A percentile compares a stretch with the other conserved stretches of the same genome.
Conservation (phyloP, 1,140 invertebrate genomes). For the Heterodera schachtii region DNA sequence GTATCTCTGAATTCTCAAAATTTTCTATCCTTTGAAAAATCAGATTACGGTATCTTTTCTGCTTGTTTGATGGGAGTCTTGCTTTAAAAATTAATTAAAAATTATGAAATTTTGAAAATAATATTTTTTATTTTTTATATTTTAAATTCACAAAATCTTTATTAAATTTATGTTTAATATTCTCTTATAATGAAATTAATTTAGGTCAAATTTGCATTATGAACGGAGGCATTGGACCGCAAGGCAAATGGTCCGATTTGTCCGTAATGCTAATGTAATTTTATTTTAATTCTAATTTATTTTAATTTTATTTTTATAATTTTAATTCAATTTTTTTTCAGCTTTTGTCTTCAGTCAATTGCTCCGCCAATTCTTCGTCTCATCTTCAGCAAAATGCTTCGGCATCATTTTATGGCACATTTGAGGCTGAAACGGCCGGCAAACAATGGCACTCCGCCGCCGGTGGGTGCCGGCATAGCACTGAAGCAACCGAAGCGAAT, state of each 20-base stretch:
- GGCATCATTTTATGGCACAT: neutral
- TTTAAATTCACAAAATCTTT: no score
- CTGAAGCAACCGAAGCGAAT: no score
- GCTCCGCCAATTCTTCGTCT: conserved; percentile 25
- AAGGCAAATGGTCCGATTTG: conserved; percentile 22
- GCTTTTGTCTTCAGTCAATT: conserved; percentile 29
- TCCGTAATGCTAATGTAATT: conserved; percentile 29
- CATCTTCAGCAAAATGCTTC: conserved; percentile 17
- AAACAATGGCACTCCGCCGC: neutral
- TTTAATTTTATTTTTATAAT: neutral
- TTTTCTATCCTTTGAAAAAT: no score
- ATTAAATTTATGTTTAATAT: neutral
- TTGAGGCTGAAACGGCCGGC: neutral
- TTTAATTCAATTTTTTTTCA: neutral
- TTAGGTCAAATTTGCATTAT: conserved; percentile 22
- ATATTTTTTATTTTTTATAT: no score
- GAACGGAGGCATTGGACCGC: conserved; percentile 16
- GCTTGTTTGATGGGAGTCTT: no score
- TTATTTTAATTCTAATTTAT: neutral
- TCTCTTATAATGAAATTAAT: neutral
- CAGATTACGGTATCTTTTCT: no score
- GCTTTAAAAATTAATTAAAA: no score
- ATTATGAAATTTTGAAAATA: no score
- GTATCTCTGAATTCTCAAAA: no score
- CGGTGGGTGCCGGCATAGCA: no score